Evolutionary conservation across 2,797 vertebrate genomes (phyloP), one percentile per base, ranked within the genome.

Genomic region (Pelobates cultripes): DNA sequence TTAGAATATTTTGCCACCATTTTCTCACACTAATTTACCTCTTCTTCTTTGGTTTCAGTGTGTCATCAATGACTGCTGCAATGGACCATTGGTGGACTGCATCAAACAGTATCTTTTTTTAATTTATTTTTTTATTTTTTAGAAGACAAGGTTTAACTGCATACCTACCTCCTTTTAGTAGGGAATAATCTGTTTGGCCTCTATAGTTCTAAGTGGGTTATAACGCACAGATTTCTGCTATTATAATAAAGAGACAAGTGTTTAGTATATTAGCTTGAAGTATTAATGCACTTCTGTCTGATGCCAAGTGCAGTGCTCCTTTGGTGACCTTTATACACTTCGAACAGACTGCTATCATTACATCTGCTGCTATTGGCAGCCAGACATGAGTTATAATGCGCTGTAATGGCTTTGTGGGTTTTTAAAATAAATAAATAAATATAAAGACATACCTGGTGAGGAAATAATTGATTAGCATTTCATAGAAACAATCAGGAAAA

Each of bases 61-160:
- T 92, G 96, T 95, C 89, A 95, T 99, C 95, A 99, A 99, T 86
- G 98, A 99, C 96, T 99, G 96, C 92, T 99, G 97, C 96, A 99
- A 99, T 94, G 98, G 98, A 94, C 98, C 98, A 85, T 94, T 99
- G 96, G 98, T 99, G 92, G 98, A 99, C 96, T 97, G 97, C 96
- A 99, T 99, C 96, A 99, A 99, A 96, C 98, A 99, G 97, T 99
- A 99, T 99, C 98, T 96, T 99, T 95, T 93, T 91, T 91, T 95
- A 96, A 97, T 96, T 96, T 95, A 96, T 99, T 95, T 93, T 91
- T 91, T 95, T 96, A 97, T 96, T 96, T 95, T 12, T 94, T 97
- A 61, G 15, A 42, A 51, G 14, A 51, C 40, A 12, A 28, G 28
- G 51, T 57, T 8, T 57, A 12, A 12, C 13, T 57, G 13, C 13